Evolutionary conservation across 1,140 invertebrate genomes (phyloP).

Genomic region (Andricus grossulariae): DNA sequence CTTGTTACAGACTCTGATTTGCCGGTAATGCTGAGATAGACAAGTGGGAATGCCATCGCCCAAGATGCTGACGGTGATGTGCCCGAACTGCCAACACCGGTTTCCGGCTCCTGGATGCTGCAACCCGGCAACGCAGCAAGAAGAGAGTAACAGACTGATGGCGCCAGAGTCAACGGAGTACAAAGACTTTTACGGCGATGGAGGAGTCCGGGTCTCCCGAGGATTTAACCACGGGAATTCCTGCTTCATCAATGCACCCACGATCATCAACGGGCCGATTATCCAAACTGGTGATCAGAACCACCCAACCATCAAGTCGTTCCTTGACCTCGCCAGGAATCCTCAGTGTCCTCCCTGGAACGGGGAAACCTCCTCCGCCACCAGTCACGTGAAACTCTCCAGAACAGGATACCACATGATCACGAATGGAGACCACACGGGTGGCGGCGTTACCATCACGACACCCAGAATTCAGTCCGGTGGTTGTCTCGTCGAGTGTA

Average conservation of each 20-base stretch:
- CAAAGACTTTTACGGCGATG: slow-evolving; percentile 47
- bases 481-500: slow-evolving; percentile 60
- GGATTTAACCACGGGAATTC: slow-evolving; percentile 53
- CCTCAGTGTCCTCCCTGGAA: background rate
- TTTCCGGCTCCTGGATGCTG: slow-evolving; percentile 70
- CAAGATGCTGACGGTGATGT: slow-evolving; percentile 74
- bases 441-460: slow-evolving; percentile 64
- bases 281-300: slow-evolving; percentile 46
- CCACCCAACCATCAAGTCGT: background rate
- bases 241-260: slow-evolving; percentile 61
- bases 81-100: slow-evolving; percentile 81
- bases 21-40: slow-evolving; percentile 13
- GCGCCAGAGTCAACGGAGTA: slow-evolving; percentile 20
- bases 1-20: slow-evolving; percentile 20
- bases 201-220: slow-evolving; percentile 51
- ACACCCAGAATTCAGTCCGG: slow-evolving; percentile 63
- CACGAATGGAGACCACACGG: slow-evolving; percentile 59
- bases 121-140: slow-evolving; percentile 19
- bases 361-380: background rate
- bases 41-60: slow-evolving; percentile 27
- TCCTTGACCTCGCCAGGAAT: background rate
- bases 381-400: slow-evolving; percentile 17
- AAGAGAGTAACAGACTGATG: slow-evolving; percentile 34
- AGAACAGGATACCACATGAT: slow-evolving; percentile 48
- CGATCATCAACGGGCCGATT: slow-evolving; percentile 57